Percentiles rank a stretch among this genome's conserved stretches.
phyloP scores from a whole-genome alignment of 2,113 vertebrate genomes.

The Parus major region DNA sequence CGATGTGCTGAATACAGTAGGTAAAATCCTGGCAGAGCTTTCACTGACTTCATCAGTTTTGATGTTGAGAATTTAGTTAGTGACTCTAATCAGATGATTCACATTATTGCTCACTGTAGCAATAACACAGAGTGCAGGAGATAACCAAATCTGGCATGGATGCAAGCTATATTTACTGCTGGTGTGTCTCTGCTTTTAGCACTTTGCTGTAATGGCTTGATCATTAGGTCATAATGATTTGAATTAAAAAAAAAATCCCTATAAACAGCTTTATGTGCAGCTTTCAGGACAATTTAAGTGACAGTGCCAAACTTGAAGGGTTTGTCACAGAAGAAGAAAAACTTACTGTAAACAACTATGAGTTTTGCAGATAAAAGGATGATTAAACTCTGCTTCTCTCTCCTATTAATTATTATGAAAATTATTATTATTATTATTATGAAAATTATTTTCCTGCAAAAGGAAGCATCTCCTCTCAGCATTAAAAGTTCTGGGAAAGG shows the following conservation, averaged over 20 bases:
- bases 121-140: conserved; percentile 35
- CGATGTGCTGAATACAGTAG: neutral
- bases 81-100: conserved; percentile 49
- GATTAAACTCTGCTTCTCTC: neutral
- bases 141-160: conserved; percentile 26
- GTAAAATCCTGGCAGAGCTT: conserved; percentile 31
- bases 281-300: neutral
- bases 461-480: neutral
- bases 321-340: neutral
- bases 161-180: conserved; percentile 13
- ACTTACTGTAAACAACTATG: neutral
- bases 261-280: neutral
- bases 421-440: too few species aligned
- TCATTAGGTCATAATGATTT: conserved; percentile 50
- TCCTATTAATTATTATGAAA: too few species aligned
- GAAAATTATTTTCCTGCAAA: neutral
- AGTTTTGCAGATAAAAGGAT: neutral
- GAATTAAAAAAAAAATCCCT: neutral
- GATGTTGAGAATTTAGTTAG: conserved; percentile 19
- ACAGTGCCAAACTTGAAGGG: neutral
- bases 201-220: conserved; percentile 21
- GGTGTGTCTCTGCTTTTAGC: conserved; percentile 22
- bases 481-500: neutral
- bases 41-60: conserved; percentile 41
- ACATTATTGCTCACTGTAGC: conserved; percentile 48